A percentile compares a stretch with the other conserved stretches of the same genome.
Conservation (phyloP, 2,888 invertebrate species). For the Ornithoptera priamus region DNA sequence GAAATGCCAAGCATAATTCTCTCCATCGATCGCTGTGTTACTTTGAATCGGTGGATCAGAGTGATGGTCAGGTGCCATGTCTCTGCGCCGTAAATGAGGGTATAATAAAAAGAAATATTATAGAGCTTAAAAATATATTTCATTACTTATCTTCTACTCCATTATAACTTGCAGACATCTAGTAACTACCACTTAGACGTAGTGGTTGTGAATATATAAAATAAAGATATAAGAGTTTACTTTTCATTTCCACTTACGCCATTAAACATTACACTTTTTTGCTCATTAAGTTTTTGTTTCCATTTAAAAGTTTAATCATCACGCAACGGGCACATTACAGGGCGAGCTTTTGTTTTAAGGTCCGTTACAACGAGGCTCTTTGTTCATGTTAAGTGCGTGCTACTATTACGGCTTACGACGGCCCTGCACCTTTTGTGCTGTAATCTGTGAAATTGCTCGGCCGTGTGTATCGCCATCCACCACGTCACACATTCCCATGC, state of each 20-base stretch:
- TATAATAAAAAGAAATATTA: too few relatives aligned
- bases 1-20: too few relatives aligned
- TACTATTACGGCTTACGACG: constrained; percentile 16
- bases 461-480: constrained; percentile 36
- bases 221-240: constrained; percentile 12
- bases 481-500: constrained; percentile 49
- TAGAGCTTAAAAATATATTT: too few relatives aligned
- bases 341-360: constrained; percentile 22
- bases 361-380: constrained; percentile 24
- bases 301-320: constrained; percentile 24
- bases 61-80: too few relatives aligned
- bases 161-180: too few relatives aligned
- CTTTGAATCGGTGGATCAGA: too few relatives aligned
- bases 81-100: too few relatives aligned
- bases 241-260: constrained; percentile 22
- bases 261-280: constrained; percentile 24
- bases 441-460: constrained; percentile 8
- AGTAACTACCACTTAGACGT: not conserved
- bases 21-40: too few relatives aligned
- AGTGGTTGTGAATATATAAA: constrained; percentile 4
- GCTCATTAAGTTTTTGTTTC: constrained; percentile 26
- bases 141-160: too few relatives aligned
- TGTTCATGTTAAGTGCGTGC: constrained; percentile 24
- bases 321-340: constrained; percentile 16
- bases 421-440: constrained; percentile 22